A percentile compares a stretch with the other conserved stretches of the same genome.
Evolutionary conservation across 2,113 vertebrate genomes (phyloP).

Genomic region (Gallinago undulata): DNA sequence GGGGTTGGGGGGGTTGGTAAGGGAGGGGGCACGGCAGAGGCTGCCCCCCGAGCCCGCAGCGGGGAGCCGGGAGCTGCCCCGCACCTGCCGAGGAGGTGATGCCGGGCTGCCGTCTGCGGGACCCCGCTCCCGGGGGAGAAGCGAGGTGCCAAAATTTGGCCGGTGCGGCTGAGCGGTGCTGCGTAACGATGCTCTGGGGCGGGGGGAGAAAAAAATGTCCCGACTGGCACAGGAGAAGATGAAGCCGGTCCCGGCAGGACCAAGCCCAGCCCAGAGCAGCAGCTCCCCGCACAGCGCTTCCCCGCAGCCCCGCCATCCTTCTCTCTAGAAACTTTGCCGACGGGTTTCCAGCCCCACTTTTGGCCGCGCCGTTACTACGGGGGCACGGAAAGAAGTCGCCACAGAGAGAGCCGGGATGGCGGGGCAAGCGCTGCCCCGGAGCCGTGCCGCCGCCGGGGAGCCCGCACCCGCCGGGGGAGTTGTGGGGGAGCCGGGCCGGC

Average conservation of each 20-base stretch:
- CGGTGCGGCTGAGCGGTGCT: background rate
- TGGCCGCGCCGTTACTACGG: background rate
- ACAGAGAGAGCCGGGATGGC: background rate
- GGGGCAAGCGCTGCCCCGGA: background rate
- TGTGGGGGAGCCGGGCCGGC: too few relatives aligned
- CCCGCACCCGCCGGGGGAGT: too few relatives aligned
- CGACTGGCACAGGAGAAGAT: background rate
- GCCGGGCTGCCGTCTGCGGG: background rate
- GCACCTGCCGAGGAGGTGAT: background rate
- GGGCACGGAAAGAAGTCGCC: background rate
- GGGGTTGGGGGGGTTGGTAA: too few relatives aligned
- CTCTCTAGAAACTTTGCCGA: background rate
- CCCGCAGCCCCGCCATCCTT: background rate
- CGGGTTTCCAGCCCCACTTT: background rate
- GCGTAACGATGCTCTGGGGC: background rate
- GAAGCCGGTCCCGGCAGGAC: background rate
- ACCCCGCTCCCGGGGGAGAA: background rate
- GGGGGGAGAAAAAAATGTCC: background rate
- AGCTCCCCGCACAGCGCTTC: background rate
- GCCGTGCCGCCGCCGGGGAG: background rate
- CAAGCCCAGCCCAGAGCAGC: background rate
- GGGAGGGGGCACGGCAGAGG: background rate
- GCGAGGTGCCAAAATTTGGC: background rate
- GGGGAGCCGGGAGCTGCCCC: background rate
- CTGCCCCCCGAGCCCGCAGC: background rate